Conservation (phyloP, 2,888 invertebrate species). For the Achlya flavicornis region DNA sequence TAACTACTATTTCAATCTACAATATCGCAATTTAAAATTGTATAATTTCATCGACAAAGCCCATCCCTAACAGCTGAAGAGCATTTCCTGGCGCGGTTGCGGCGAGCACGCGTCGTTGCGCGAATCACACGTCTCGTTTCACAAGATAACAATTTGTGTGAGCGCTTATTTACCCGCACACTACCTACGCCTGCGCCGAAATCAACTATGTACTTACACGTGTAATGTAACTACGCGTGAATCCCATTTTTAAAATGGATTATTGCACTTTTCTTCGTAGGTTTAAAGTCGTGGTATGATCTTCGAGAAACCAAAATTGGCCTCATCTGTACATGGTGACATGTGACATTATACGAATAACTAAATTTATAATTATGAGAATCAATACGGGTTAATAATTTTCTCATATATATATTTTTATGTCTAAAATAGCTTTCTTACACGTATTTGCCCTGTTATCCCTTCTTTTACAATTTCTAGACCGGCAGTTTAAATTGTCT, state of each 20-base stretch:
- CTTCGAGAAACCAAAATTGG: no score
- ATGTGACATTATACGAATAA: no score
- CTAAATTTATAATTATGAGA: no score
- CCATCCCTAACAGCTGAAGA: conserved; percentile 75
- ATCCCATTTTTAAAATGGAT: neutral
- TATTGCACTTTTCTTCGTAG: no score
- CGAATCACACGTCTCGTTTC: conserved; percentile 83
- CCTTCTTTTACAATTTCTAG: no score
- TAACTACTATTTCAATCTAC: neutral
- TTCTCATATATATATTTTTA: no score
- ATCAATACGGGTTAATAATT: no score
- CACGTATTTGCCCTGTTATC: no score
- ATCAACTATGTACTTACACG: conserved; percentile 55
- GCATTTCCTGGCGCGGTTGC: conserved; percentile 66
- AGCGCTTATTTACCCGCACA: conserved; percentile 78
- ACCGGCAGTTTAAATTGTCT: no score
- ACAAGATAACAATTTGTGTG: conserved; percentile 83
- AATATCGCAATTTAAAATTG: conserved; percentile 2
- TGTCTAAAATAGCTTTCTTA: no score
- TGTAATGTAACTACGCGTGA: conserved; percentile 13
- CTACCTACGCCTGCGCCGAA: conserved; percentile 68
- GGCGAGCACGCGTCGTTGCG: conserved; percentile 78
- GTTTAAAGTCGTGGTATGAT: no score
- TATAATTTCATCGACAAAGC: conserved; percentile 18
- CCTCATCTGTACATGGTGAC: no score